phyloP scores from a whole-genome alignment of 2,888 invertebrate genomes.

The Caenorhabditis wallacei region DNA sequence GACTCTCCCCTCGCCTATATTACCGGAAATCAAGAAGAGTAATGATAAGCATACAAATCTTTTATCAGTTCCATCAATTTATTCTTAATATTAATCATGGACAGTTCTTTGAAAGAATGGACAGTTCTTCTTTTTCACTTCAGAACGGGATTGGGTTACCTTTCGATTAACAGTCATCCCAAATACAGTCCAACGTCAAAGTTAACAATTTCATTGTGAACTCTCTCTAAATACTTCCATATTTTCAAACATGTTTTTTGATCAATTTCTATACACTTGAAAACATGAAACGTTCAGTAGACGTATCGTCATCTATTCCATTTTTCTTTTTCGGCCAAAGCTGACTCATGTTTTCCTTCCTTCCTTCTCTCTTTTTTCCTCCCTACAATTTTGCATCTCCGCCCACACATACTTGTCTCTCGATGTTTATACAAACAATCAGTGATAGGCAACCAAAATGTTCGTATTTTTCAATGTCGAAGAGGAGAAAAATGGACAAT shows the following conservation, averaged over 20 bases:
- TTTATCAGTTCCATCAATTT: background rate
- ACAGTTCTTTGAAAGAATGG: background rate
- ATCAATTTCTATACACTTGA: background rate
- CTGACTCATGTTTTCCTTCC: slow-evolving; percentile 51
- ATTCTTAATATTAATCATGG: background rate
- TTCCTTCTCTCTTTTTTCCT: slow-evolving; percentile 11
- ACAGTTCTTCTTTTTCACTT: no score
- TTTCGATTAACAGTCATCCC: no score
- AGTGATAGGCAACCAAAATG: slow-evolving; percentile 60
- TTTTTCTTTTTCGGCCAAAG: slow-evolving; percentile 9
- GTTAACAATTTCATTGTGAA: no score
- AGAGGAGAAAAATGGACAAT: slow-evolving; percentile 21
- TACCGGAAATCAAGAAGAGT: background rate
- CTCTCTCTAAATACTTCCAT: no score
- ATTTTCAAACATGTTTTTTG: background rate
- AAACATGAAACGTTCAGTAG: slow-evolving; percentile 17
- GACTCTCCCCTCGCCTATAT: background rate
- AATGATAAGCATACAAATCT: background rate
- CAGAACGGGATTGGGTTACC: no score
- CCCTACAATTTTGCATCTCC: slow-evolving; percentile 47
- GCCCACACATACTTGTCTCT: slow-evolving; percentile 47
- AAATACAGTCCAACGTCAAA: no score
- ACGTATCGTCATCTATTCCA: slow-evolving; percentile 10
- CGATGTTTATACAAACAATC: slow-evolving; percentile 57
- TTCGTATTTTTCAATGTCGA: slow-evolving; percentile 49